Conservation (phyloP, 2,797 vertebrate species). For the Sebastiscus tertius region DNA sequence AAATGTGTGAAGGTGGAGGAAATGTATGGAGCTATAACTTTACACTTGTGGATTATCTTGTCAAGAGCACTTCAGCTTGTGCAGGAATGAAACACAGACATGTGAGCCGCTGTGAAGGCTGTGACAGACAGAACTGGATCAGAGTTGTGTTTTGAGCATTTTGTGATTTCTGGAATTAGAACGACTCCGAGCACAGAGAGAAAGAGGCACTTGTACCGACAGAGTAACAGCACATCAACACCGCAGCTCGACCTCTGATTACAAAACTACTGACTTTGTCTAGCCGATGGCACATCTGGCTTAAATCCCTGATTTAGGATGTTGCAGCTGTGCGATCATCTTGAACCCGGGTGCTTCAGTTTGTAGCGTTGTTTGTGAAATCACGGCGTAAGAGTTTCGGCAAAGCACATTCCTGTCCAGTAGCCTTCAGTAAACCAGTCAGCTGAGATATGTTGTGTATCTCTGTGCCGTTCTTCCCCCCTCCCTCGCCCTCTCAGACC, state of each 20-base stretch:
- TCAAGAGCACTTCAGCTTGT: not conserved
- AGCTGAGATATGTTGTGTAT: constrained; percentile 30
- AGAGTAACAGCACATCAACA: not conserved
- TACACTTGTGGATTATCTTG: not conserved
- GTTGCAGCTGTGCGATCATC: constrained; percentile 36
- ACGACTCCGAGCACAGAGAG: not conserved
- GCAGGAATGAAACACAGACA: not conserved
- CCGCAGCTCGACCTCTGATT: constrained; percentile 2
- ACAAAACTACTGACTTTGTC: constrained; percentile 26
- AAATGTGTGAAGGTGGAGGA: not conserved
- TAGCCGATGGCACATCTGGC: constrained; percentile 30
- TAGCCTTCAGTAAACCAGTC: constrained; percentile 46
- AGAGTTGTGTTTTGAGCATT: constrained; percentile 13
- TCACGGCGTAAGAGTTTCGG: constrained; percentile 15
- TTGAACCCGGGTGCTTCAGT: constrained; percentile 10
- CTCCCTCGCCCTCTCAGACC: constrained; percentile 63
- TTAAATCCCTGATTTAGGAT: constrained; percentile 27
- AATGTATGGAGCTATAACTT: not conserved
- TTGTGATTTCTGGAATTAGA: constrained; percentile 4
- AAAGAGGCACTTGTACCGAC: not conserved
- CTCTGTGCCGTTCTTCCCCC: constrained; percentile 37
- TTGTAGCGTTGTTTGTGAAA: constrained; percentile 36
- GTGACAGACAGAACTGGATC: constrained; percentile 13
- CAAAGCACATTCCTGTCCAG: constrained; percentile 49
- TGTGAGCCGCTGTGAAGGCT: constrained; percentile 8